Conservation (phyloP, 1,140 invertebrate genomes). For the Papilio helenus region DNA sequence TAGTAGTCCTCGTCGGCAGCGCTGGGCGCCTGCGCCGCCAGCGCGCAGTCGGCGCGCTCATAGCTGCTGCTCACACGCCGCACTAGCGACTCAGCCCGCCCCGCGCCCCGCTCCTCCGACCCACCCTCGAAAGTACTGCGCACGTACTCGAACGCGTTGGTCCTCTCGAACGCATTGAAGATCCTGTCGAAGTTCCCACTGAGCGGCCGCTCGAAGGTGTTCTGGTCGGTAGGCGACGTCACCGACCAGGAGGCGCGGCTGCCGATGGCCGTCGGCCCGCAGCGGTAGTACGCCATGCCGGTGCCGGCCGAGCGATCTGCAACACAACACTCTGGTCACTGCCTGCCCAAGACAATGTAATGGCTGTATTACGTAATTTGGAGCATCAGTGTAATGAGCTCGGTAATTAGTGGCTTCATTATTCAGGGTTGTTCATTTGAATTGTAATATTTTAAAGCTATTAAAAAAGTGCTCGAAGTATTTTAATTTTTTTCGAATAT, state of each 20-base stretch:
- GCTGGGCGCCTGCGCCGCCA: conserved; percentile 83
- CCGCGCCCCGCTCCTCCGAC: conserved; percentile 58
- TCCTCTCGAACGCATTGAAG: conserved; percentile 81
- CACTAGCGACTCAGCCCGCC: conserved; percentile 72
- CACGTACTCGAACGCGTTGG: conserved; percentile 80
- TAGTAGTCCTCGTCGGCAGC: conserved; percentile 89
- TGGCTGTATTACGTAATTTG: not conserved
- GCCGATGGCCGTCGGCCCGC: conserved; percentile 84
- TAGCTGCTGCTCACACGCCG: conserved; percentile 81
- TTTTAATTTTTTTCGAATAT: not conserved
- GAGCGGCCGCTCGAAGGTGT: conserved; percentile 70
- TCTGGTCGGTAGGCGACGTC: conserved; percentile 79
- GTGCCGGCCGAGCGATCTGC: conserved; percentile 66
- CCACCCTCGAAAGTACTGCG: conserved; percentile 69
- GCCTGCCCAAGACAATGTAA: not conserved
- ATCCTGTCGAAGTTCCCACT: conserved; percentile 81
- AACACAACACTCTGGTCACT: conserved; percentile 28
- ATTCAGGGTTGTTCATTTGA: not conserved
- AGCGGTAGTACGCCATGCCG: conserved; percentile 86
- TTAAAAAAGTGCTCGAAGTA: not conserved
- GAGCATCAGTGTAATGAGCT: conserved; percentile 7
- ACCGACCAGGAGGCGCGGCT: conserved; percentile 87
- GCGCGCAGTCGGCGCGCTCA: conserved; percentile 83
- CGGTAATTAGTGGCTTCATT: not conserved
- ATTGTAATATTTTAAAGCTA: not conserved